A percentile compares a stretch with the other conserved stretches of the same genome.
These are phyloP conservation scores for Clinocottus analis DNA, from an alignment of 2,113 vertebrate genomes.

Conservation along the genomic window DNA sequence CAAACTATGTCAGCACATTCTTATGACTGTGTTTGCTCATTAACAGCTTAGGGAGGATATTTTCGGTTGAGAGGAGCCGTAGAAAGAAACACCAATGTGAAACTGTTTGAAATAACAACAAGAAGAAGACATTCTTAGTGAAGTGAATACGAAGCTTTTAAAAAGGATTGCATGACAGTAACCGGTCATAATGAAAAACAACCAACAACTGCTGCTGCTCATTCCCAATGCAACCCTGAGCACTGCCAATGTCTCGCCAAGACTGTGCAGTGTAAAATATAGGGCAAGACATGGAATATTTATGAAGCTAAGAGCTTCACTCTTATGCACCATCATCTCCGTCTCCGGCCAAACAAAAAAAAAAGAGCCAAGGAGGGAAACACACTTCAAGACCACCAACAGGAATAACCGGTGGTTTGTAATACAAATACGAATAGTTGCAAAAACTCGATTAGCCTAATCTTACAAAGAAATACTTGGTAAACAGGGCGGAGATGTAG, in stretches of 20 bases:
- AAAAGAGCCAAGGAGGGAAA: neutral
- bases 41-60: slow-evolving; percentile 21
- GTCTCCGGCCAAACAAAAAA: slow-evolving; percentile 22
- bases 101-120: slow-evolving; percentile 1
- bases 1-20: slow-evolving; percentile 60
- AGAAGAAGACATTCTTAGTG: neutral
- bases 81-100: slow-evolving; percentile 4
- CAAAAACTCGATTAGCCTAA: neutral
- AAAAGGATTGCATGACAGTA: neutral
- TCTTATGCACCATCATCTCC: slow-evolving; percentile 16
- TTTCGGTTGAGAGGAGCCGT: slow-evolving; percentile 7
- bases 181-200: neutral
- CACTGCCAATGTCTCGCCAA: neutral
- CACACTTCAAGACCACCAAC: neutral
- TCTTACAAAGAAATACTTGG: neutral
- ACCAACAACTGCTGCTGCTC: slow-evolving; percentile 5
- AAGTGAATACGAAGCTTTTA: neutral
- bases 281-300: slow-evolving; percentile 64
- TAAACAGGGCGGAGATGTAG: slow-evolving; percentile 21
- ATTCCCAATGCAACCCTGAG: slow-evolving; percentile 23
- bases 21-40: slow-evolving; percentile 40
- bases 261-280: slow-evolving; percentile 46
- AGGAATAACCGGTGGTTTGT: neutral
- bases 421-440: neutral
- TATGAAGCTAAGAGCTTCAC: slow-evolving; percentile 48